Conservation (phyloP, 1,140 invertebrate genomes). For the Musca domestica region DNA sequence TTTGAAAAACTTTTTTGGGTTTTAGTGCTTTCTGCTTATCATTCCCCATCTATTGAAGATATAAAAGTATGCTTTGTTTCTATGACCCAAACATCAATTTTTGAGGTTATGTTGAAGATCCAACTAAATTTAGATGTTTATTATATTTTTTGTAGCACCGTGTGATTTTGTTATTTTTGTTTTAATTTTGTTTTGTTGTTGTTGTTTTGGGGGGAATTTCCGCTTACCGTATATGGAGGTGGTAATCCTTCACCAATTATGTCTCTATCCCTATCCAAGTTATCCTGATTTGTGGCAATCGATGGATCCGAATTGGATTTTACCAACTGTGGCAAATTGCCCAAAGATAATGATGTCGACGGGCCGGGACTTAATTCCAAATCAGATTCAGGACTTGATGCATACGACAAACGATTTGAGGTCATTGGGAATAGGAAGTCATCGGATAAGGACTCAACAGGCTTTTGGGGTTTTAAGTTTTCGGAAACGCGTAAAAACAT, state of each 20-base stretch:
- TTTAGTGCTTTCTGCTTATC: no score
- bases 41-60: no score
- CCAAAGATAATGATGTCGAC: slow-evolving; percentile 60
- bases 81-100: no score
- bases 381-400: slow-evolving; percentile 93
- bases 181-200: slow-evolving; percentile 4
- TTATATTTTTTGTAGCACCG: no score
- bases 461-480: slow-evolving; percentile 59
- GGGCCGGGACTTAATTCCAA: slow-evolving; percentile 79
- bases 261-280: slow-evolving; percentile 62
- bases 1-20: no score
- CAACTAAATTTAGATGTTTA: no score
- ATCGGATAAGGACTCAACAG: slow-evolving; percentile 82
- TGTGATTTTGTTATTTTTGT: slow-evolving; percentile 11
- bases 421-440: slow-evolving; percentile 99
- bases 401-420: slow-evolving; percentile 87
- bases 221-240: slow-evolving; percentile 76
- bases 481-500: not conserved
- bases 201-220: slow-evolving; percentile 21
- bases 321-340: slow-evolving; percentile 64
- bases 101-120: no score
- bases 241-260: slow-evolving; percentile 60
- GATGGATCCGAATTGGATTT: slow-evolving; percentile 87
- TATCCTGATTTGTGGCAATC: slow-evolving; percentile 63
- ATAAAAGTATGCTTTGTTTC: no score